A percentile compares a stretch with the other conserved stretches of the same genome.
These are phyloP conservation scores for Elgaria multicarinata DNA, from an alignment of 2,113 vertebrate genomes.

Conservation along the genomic window DNA sequence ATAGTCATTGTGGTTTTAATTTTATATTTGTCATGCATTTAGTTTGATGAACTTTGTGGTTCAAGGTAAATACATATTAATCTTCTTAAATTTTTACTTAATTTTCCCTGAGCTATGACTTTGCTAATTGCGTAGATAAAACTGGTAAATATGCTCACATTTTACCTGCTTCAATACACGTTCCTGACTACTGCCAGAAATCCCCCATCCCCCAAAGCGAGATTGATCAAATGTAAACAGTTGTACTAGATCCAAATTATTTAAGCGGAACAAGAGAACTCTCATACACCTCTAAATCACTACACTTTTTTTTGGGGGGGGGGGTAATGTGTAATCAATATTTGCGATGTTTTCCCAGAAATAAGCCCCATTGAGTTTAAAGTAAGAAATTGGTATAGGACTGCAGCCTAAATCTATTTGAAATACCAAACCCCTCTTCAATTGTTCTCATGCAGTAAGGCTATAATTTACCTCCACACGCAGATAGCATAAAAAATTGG, in stretches of 20 bases:
- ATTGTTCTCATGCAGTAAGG: conserved; percentile 57
- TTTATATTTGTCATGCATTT: not conserved
- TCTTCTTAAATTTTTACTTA: not conserved
- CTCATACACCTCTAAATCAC: conserved; percentile 35
- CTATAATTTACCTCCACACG: conserved; percentile 65
- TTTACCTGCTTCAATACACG: not conserved
- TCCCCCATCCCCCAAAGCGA: not conserved
- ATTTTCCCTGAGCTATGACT: not conserved
- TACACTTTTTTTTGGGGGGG: conserved; percentile 38
- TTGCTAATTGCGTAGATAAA: not conserved
- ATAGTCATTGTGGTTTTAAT: not conserved
- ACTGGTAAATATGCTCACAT: not conserved
- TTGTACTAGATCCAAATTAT: not conserved
- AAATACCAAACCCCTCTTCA: conserved; percentile 56
- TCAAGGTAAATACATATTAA: not conserved
- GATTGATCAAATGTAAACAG: not conserved
- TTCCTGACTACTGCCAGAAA: not conserved
- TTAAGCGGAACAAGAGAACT: not conserved
- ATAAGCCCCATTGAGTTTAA: too few relatives aligned
- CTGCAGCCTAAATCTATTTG: not conserved
- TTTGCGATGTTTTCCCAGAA: conserved; percentile 34
- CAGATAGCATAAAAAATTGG: conserved; percentile 71
- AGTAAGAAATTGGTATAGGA: too few relatives aligned
- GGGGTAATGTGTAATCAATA: conserved; percentile 53
- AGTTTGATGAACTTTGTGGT: not conserved